These are phyloP conservation scores for Sphaerophoria rueppellii DNA, from an alignment of 2,888 invertebrate species.

Conservation along the genomic window DNA sequence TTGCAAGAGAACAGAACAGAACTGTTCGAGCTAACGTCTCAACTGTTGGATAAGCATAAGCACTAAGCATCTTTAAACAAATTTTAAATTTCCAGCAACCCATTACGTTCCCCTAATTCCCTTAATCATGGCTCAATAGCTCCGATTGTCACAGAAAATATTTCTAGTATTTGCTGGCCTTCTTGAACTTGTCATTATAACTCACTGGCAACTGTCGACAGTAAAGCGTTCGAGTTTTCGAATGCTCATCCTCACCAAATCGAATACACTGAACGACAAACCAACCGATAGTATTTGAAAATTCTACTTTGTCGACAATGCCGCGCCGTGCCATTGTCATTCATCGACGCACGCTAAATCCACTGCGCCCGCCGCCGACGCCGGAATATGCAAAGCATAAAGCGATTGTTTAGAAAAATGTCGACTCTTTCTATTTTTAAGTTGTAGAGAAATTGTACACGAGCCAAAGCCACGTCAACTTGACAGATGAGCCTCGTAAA, in stretches of 20 bases:
- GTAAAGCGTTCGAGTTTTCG: constrained; percentile 7
- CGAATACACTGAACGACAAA: constrained; percentile 3
- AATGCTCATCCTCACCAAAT: background rate
- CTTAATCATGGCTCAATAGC: constrained; percentile 11
- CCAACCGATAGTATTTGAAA: constrained; percentile 42
- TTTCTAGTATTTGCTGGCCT: constrained; percentile 35
- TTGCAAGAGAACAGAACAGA: too few species aligned
- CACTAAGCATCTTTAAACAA: too few species aligned
- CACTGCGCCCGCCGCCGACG: background rate
- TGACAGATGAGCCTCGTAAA: constrained; percentile 72
- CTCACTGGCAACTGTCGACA: constrained; percentile 42
- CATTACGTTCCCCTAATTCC: background rate
- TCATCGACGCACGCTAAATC: background rate
- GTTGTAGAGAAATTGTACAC: background rate
- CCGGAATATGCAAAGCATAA: constrained; percentile 13
- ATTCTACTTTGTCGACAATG: background rate
- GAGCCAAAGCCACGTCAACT: constrained; percentile 63
- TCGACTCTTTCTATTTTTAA: constrained; percentile 60
- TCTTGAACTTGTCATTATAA: constrained; percentile 71
- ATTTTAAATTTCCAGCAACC: background rate
- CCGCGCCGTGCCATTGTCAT: constrained; percentile 1
- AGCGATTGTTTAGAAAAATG: constrained; percentile 45
- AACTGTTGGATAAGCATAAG: too few species aligned
- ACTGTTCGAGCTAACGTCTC: too few species aligned
- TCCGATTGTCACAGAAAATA: constrained; percentile 42